Evolutionary conservation across 1,140 invertebrate genomes (phyloP), one percentile per base, ranked within the genome.

Genomic region (Cydia pomonella): DNA sequence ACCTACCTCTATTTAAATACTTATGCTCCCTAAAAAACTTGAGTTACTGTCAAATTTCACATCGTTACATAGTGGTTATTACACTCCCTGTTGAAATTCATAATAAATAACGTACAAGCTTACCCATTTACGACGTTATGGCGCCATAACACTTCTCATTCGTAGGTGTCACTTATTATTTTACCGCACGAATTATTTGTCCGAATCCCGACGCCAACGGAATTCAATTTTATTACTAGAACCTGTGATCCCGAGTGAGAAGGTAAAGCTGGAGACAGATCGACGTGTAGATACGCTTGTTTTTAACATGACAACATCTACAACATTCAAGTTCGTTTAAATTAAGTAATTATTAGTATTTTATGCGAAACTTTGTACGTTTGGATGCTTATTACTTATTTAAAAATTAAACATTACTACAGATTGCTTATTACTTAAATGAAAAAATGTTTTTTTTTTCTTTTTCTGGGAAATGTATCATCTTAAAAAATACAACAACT

Each of bases 201-300:
- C 29, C 64, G 33, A 69, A 33, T 18, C 64, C 33, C 64, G 29
- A 69, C 64, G 64, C 64, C 64, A 41, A 69, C 64, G 16, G 18
- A 23, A 25, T 69, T 38, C 64, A 44, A 72, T 72, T 72, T 47
- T 72, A 72, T 72, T 72, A 50, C 38, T 44, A 41, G 64, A 69
- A 69, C 25, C 29, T 33, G 29, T 33, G 25, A 69, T 21, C 64
- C n/a, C 23, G 23, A 12, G 47, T 53, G 50, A 13, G 9, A 23
- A 23, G 53, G 53, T 59, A 59, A 59, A 1, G 53, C 53, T 59
- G 53, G 53, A 2, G 9, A 6, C 9, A 59, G 18, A 59, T 10
- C 18, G 53, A 10, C 21, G 53, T 59, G 18, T 59, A 23, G 9
- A 9, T 2, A n/a, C 21, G 16, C 53, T 47, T 6, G 44, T 47